phyloP scores from a whole-genome alignment of 2,113 vertebrate species.

The Lepus europaeus region DNA sequence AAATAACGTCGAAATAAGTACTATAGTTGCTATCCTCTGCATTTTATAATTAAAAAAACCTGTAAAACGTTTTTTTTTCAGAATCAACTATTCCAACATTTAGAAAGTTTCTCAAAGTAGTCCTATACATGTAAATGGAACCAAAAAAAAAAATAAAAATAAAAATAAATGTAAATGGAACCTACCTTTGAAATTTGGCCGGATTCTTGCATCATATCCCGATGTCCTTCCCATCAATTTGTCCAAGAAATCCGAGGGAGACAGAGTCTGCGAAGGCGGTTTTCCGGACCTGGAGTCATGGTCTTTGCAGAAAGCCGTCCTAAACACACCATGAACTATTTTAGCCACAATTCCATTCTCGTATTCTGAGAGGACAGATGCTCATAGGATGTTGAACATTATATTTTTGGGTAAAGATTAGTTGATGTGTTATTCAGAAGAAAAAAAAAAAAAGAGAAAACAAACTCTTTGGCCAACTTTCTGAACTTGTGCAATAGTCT shows the following conservation, averaged over 20 bases:
- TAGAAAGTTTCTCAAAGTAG: slow-evolving; percentile 36
- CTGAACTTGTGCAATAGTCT: slow-evolving; percentile 34
- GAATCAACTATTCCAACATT: too few species aligned
- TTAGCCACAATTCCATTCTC: slow-evolving; percentile 63
- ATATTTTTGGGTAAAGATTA: slow-evolving; percentile 39
- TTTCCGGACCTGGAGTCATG: slow-evolving; percentile 95
- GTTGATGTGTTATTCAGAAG: slow-evolving; percentile 29
- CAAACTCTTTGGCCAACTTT: slow-evolving; percentile 54
- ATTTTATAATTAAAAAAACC: too few species aligned
- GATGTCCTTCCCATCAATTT: slow-evolving; percentile 99
- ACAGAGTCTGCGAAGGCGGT: slow-evolving; percentile 94
- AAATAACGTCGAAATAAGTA: too few species aligned
- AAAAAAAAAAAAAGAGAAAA: slow-evolving; percentile 42
- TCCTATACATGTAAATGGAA: too few species aligned
- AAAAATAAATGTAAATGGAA: slow-evolving; percentile 67
- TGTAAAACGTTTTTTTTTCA: too few species aligned
- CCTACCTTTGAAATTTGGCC: slow-evolving; percentile 99
- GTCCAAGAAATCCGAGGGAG: slow-evolving; percentile 99
- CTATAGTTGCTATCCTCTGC: too few species aligned
- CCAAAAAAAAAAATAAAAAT: too few species aligned
- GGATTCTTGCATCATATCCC: slow-evolving; percentile 98
- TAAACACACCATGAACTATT: slow-evolving; percentile 88
- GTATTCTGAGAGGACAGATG: background rate
- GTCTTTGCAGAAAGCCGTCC: slow-evolving; percentile 95
- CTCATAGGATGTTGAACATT: slow-evolving; percentile 29